phyloP scores from a whole-genome alignment of 2,113 vertebrate species.

The Sigmodon hispidus region DNA sequence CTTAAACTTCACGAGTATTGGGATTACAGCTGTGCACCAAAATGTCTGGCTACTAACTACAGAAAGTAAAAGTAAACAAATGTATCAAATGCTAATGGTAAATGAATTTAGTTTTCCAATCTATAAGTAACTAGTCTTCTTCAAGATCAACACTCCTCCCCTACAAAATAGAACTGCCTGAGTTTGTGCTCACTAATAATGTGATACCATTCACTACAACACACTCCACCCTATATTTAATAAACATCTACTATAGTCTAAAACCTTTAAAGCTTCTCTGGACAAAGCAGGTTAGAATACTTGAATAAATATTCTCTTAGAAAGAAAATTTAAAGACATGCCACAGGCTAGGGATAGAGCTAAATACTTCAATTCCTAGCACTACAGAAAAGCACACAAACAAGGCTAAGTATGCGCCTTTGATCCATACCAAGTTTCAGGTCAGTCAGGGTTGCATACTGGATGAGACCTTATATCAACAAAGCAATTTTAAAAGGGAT shows the following conservation, averaged over 20 bases:
- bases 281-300: background rate
- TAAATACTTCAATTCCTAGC: background rate
- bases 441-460: background rate
- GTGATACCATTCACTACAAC: background rate
- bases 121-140: background rate
- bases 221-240: conserved; percentile 41
- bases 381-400: background rate
- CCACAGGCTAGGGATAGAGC: background rate
- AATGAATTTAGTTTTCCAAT: background rate
- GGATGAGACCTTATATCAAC: background rate
- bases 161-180: background rate
- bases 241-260: background rate
- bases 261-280: conserved; percentile 28
- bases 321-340: background rate
- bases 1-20: background rate
- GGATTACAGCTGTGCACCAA: background rate
- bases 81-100: conserved; percentile 28
- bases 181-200: background rate
- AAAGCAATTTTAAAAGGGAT: background rate
- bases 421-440: background rate
- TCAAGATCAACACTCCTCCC: background rate
- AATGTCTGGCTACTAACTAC: background rate
- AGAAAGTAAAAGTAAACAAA: conserved; percentile 46
- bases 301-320: background rate
- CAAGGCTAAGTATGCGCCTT: background rate